Base-by-base conservation (phyloP, 1,140 invertebrate species). In the Zaprionus ghesquierei region DNA sequence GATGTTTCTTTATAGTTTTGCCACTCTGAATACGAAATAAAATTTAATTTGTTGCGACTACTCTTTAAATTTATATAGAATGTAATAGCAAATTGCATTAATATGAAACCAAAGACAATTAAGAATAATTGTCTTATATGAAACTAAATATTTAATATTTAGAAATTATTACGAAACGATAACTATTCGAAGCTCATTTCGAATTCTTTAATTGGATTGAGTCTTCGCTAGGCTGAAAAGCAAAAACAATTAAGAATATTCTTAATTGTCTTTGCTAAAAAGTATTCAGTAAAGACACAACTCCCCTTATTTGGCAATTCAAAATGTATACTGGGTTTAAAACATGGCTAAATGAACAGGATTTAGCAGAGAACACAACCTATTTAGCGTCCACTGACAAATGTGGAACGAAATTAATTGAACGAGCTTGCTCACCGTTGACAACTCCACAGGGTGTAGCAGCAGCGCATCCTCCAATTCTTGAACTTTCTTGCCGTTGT, bases 401-500 rank as follows among this genome's bases (percentile, higher is more conserved):
- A 41, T 15, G 8, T 41, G 6, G n/a, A n/a, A n/a, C n/a, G n/a
- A n/a, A n/a, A n/a, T n/a, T n/a, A n/a, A n/a, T n/a, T n/a, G n/a
- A n/a, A n/a, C n/a, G n/a, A 8, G 1, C 8, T 4, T 5, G 22
- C 41, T 46, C 10, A 46, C 41, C 41, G 41, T 46, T 22, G 2
- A 9, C 18, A 72, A 35, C 10, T 72, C n/a, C 0, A 91, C 61
- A 20, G 69, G 35, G 12, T 65, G 25, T 12, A 91, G 66, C 4
- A 87, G 38, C 5, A 91, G 63, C 10, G 25, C 5, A 2, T 70
- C 15, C 27, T 90, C 84, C 15, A 84, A 29, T 2, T 74, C 2
- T 2, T 25, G 8, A 1, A 31, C 74, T 2, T 78, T 69, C 5
- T 50, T 41, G 3, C 71, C 75, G 53, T 91, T 91, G 29, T 90